Evolutionary conservation across 2,113 vertebrate species (phyloP), one percentile per base, ranked within the genome.

Genomic region (Ochotona princeps): DNA sequence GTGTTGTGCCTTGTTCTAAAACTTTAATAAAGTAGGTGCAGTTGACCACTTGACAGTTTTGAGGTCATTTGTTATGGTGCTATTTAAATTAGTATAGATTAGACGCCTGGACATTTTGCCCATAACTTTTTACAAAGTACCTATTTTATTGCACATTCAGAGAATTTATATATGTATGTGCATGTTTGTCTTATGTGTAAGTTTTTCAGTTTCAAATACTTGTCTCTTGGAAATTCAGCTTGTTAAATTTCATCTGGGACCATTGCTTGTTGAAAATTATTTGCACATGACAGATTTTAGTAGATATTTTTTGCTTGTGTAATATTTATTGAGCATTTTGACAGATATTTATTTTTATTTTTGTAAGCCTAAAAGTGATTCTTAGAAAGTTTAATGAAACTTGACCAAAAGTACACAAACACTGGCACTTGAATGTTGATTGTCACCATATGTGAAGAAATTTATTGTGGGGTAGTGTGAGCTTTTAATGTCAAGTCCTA

Each of bases 321-420:
- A 99, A 99, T 99, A 99, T 99, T 99, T 99, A 99, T 99, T 99
- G 99, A 99, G 99, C 99, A 99, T 99, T 99, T 99, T 99, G 99
- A 99, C 98, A 99, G 99, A 99, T 99, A 99, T 99, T 99, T 99
- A 99, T 99, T 99, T 99, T 99, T 99, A 99, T 99, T 99, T 99
- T 99, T 99, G 99, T 99, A 99, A 99, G 99, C 99, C 99, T 99
- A 99, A 99, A 99, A 99, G 99, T 99, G 99, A 99, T 99, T 99
- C 99, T 99, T 99, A 99, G 99, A 99, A 99, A 99, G 99, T 99
- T 99, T 99, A 99, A 99, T 99, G 99, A 99, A 99, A 99, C 99
- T 99, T 99, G 99, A 99, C 99, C 99, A 99, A 99, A 99, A 99
- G 99, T 99, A 99, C 98, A 99, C 99, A 99, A 99, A 99, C 99